phyloP scores from a whole-genome alignment of 2,888 invertebrate genomes.

The Mythimna impura region DNA sequence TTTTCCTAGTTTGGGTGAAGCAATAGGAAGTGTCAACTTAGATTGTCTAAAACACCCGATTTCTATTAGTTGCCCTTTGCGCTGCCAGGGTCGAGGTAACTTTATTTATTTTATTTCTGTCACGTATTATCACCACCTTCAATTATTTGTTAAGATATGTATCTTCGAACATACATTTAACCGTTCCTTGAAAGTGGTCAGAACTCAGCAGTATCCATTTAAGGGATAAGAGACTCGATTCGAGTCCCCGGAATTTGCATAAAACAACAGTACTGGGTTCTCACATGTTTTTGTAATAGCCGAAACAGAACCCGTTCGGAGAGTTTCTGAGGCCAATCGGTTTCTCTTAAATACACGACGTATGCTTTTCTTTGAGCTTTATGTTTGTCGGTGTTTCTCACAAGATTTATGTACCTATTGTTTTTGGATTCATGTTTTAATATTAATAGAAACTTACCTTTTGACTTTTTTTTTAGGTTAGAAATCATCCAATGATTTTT shows the following conservation, averaged over 20 bases:
- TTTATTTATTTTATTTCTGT: conserved; percentile 1
- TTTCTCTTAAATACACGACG: conserved; percentile 45
- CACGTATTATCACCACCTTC: background rate
- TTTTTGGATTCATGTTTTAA: conserved; percentile 3
- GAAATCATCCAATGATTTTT: too few species aligned
- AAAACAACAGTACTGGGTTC: conserved; percentile 31
- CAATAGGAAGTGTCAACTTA: too few species aligned
- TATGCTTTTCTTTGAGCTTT: background rate
- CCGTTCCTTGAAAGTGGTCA: conserved; percentile 11
- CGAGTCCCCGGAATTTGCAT: conserved; percentile 41
- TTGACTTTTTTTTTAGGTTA: background rate
- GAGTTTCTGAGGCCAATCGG: conserved; percentile 26
- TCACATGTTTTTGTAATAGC: conserved; percentile 34
- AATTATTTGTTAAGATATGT: conserved; percentile 7
- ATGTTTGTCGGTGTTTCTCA: background rate
- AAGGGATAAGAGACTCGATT: conserved; percentile 26
- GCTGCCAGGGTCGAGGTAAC: background rate
- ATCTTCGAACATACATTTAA: conserved; percentile 14
- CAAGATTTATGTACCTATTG: conserved; percentile 7
- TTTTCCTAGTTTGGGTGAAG: too few species aligned
- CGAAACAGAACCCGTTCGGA: conserved; percentile 41
- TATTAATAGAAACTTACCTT: background rate
- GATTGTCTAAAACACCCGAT: too few species aligned
- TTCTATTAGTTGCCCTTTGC: too few species aligned
- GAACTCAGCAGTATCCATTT: conserved; percentile 16